These are phyloP conservation scores for Eurytoma adleriae DNA, from an alignment of 2,888 invertebrate genomes.

Conservation along the genomic window DNA sequence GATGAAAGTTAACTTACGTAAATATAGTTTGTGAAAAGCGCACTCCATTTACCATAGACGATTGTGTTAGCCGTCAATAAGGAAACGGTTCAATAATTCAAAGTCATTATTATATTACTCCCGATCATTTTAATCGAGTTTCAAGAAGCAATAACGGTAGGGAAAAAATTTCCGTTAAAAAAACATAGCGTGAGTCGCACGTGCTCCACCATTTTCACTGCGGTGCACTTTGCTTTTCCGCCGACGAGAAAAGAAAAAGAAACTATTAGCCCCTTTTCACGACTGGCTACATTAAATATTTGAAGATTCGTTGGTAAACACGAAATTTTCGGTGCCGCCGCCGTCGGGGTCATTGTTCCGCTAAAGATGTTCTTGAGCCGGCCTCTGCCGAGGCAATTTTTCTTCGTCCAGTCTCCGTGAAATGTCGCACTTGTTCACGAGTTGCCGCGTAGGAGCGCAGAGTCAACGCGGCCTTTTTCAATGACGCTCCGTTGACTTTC, in stretches of 20 bases:
- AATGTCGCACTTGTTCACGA: slow-evolving; percentile 37
- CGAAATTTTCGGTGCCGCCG: not conserved
- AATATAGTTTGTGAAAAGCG: not conserved
- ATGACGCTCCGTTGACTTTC: slow-evolving; percentile 24
- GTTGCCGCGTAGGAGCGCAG: slow-evolving; percentile 3
- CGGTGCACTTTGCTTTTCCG: not conserved
- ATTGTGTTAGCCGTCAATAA: slow-evolving; percentile 1
- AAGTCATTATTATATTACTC: not conserved
- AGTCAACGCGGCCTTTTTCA: slow-evolving; percentile 8
- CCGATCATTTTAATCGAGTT: slow-evolving; percentile 24
- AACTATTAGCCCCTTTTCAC: not conserved
- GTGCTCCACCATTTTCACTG: too few species aligned
- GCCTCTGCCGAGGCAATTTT: slow-evolving; percentile 1
- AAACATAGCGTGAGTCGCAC: too few species aligned
- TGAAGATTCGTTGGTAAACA: not conserved
- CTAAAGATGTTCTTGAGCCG: not conserved
- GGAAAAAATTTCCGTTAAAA: not conserved
- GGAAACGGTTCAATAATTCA: not conserved
- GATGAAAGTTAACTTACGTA: slow-evolving; percentile 5
- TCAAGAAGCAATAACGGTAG: not conserved
- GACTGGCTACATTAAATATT: not conserved
- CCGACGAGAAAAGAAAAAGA: not conserved
- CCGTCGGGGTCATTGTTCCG: slow-evolving; percentile 5
- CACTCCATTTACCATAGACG: not conserved
- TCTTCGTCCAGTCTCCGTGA: slow-evolving; percentile 18